phyloP scores from a whole-genome alignment of 1,140 invertebrate species.

The Aphidius ervi region DNA sequence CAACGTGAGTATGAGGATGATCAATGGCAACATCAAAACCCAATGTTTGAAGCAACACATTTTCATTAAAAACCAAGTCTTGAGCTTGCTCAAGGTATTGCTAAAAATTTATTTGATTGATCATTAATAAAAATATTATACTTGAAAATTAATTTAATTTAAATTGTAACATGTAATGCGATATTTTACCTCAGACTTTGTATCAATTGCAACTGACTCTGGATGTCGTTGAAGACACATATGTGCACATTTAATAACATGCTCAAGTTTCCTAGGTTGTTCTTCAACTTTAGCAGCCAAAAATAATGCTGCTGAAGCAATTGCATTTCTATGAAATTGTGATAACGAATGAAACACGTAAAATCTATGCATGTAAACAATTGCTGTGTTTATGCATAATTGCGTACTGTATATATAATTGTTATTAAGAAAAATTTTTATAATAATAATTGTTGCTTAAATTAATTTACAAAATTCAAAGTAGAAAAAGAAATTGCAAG shows the following conservation, averaged over 20 bases:
- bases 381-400: constrained; percentile 85
- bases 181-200: constrained; percentile 62
- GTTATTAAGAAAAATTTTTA: constrained; percentile 17
- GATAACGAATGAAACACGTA: constrained; percentile 89
- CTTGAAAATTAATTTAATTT: constrained; percentile 7
- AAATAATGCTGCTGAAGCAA: constrained; percentile 78
- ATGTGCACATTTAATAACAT: constrained; percentile 85
- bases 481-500: constrained; percentile 15
- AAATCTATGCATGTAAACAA: constrained; percentile 95
- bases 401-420: constrained; percentile 60
- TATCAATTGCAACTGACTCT: constrained; percentile 55
- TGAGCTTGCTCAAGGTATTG: constrained; percentile 72
- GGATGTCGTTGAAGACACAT: constrained; percentile 65
- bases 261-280: constrained; percentile 88
- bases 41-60: constrained; percentile 90
- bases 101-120: constrained; percentile 47
- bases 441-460: neutral
- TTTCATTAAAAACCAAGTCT: constrained; percentile 93
- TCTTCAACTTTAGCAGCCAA: constrained; percentile 95
- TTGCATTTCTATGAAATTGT: constrained; percentile 74
- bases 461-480: constrained; percentile 1
- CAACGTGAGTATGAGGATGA: constrained; percentile 95
- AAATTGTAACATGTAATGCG: constrained; percentile 1
- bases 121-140: neutral
- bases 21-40: constrained; percentile 96